A percentile compares a stretch with the other conserved stretches of the same genome.
Conservation (phyloP, 2,113 vertebrate species). For the Benitochromis conjunctus region DNA sequence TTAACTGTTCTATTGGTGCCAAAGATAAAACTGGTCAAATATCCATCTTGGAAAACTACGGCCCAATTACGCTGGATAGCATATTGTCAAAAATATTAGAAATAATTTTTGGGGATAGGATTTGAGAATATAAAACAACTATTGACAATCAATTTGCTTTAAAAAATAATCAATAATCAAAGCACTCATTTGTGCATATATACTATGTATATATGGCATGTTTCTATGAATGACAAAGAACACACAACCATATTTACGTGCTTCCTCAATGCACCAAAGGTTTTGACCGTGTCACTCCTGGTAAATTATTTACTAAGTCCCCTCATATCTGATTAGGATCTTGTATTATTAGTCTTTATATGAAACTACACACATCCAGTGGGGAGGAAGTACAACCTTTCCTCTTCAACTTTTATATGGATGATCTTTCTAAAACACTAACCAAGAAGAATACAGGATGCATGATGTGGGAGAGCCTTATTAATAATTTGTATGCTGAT, state of each 20-base stretch:
- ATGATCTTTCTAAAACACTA: neutral
- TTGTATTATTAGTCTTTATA: neutral
- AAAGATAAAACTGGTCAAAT: neutral
- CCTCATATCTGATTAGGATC: neutral
- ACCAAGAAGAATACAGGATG: neutral
- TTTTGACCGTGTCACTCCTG: neutral
- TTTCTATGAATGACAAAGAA: too few relatives aligned
- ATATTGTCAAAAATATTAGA: neutral
- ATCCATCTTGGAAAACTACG: neutral
- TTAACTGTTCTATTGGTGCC: neutral
- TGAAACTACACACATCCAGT: neutral
- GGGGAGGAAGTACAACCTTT: neutral
- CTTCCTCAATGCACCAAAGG: neutral
- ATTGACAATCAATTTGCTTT: neutral
- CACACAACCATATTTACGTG: neutral
- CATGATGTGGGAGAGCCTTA: neutral
- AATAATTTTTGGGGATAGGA: neutral
- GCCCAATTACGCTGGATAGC: neutral
- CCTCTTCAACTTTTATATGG: neutral
- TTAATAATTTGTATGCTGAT: neutral
- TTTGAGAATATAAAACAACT: neutral
- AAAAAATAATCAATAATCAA: neutral
- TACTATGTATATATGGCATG: neutral
- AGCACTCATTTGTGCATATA: neutral
- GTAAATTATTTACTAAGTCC: neutral